Percentiles rank a stretch among this genome's conserved stretches.
Conservation (phyloP, 2,797 vertebrate genomes). For the Dipus sagitta region DNA sequence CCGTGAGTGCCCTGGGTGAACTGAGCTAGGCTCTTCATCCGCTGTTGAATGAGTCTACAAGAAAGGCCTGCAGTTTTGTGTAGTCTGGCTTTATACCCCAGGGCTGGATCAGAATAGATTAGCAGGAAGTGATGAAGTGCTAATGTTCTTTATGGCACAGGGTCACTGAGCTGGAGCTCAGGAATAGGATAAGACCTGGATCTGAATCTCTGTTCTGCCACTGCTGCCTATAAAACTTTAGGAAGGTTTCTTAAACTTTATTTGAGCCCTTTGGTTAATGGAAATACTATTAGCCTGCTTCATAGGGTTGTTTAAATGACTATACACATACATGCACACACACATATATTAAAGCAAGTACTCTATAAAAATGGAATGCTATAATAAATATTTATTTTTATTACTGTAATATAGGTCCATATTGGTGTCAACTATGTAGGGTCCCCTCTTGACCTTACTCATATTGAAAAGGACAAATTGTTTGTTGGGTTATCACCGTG, state of each 20-base stretch:
- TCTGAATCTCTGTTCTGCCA: neutral
- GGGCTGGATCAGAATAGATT: slow-evolving; percentile 25
- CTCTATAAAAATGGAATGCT: neutral
- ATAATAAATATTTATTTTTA: neutral
- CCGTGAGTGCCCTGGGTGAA: neutral
- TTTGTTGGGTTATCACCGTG: neutral
- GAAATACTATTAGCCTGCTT: neutral
- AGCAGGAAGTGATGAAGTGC: neutral
- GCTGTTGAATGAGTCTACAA: slow-evolving; percentile 25
- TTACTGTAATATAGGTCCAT: neutral
- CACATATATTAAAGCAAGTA: neutral
- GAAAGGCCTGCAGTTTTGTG: slow-evolving; percentile 5
- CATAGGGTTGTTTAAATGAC: slow-evolving; percentile 14
- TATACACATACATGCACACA: neutral
- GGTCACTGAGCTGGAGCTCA: neutral
- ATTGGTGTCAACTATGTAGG: neutral
- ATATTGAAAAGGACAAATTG: neutral
- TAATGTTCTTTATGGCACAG: neutral
- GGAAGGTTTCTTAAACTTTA: slow-evolving; percentile 40
- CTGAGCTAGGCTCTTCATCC: neutral
- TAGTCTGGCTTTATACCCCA: neutral
- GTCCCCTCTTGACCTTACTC: neutral
- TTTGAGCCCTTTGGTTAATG: slow-evolving; percentile 48
- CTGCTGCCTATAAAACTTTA: neutral
- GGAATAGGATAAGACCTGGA: slow-evolving; percentile 2